Evolutionary conservation across 1,140 invertebrate genomes (phyloP), one percentile per base, ranked within the genome.

Genomic region (Sarcophaga peregrina): DNA sequence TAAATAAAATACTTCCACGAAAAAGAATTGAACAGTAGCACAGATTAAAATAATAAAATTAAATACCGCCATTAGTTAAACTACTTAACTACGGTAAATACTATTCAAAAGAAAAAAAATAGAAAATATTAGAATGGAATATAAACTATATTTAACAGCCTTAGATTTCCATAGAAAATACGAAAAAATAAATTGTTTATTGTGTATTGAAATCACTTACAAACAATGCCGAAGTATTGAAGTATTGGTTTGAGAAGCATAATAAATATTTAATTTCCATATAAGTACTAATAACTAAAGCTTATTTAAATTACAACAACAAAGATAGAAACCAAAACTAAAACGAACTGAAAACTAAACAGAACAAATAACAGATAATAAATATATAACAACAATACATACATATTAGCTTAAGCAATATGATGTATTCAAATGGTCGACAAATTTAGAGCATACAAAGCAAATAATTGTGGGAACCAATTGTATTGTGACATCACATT

Each of bases 381-480:
- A 72, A 20, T 78, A 17, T 52, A 2, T 6, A 20, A 0, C 7
- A 68, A 20, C 25, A 68, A 68, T 20, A 20, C 62, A 62, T 8
- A 68, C 20, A 68, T 13, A 58, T 20, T 20, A 68, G 25, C 25
- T 4, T 37, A 4, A 37, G 17, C 62, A 52, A 37, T 2, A 2
- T 4, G 4, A 37, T 4, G 4, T 37, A 2, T 4, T 2, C 25
- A 37, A 37, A 37, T 37, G 25, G 25, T 37, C 46, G 4, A n/a
- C 47, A 78, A 78, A 78, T 78, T 78, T 20, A 78, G 75, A 78
- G 75, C 75, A 52, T 17, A 78, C 75, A 78, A 78, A 78, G 47
- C 75, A 78, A 78, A 78, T 78, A 78, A 78, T 78, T 78, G 75
- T 78, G 75, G 75, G 75, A 78, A 78, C 75, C 75, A 78, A 68